A percentile compares a stretch with the other conserved stretches of the same genome.
Evolutionary conservation across 1,140 invertebrate species (phyloP).

Genomic region (Lucilia cuprina): DNA sequence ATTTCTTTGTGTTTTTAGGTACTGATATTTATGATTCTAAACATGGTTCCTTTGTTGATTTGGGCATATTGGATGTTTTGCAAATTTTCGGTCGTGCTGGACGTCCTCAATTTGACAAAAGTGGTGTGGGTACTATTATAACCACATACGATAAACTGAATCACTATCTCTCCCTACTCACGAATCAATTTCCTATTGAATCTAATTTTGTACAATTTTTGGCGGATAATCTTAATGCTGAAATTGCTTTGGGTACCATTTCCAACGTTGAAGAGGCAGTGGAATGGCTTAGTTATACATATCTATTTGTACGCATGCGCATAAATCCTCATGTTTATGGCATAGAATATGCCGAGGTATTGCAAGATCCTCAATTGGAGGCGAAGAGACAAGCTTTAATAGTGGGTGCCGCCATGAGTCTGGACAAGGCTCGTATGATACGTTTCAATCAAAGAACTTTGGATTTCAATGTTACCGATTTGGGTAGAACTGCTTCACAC

Average conservation of each 20-base stretch:
- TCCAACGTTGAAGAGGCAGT: slow-evolving; percentile 95
- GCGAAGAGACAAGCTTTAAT: slow-evolving; percentile 79
- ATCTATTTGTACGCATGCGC: slow-evolving; percentile 92
- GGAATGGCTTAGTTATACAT: slow-evolving; percentile 97
- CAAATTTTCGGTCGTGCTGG: slow-evolving; percentile 99
- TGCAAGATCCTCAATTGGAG: slow-evolving; percentile 81
- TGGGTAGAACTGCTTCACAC: slow-evolving; percentile 95
- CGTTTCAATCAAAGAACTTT: slow-evolving; percentile 85
- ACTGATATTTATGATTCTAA: slow-evolving; percentile 98
- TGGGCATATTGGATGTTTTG: slow-evolving; percentile 96
- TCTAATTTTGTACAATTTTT: slow-evolving; percentile 93
- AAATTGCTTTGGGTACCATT: slow-evolving; percentile 93
- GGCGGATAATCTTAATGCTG: slow-evolving; percentile 97
- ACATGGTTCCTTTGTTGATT: slow-evolving; percentile 91
- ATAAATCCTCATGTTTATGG: slow-evolving; percentile 94
- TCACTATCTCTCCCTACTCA: slow-evolving; percentile 93
- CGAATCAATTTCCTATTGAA: slow-evolving; percentile 97
- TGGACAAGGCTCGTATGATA: slow-evolving; percentile 96
- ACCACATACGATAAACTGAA: slow-evolving; percentile 91
- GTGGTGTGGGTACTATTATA: slow-evolving; percentile 95
- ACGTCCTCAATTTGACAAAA: slow-evolving; percentile 90
- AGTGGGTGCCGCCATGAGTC: slow-evolving; percentile 76
- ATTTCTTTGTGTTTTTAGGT: slow-evolving; percentile 64
- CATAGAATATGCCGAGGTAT: slow-evolving; percentile 73
- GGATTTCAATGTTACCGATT: slow-evolving; percentile 83